Percentiles rank a stretch among this genome's conserved stretches.
Evolutionary conservation across 1,140 invertebrate species (phyloP).

Genomic region (Teleogryllus occipitalis): DNA sequence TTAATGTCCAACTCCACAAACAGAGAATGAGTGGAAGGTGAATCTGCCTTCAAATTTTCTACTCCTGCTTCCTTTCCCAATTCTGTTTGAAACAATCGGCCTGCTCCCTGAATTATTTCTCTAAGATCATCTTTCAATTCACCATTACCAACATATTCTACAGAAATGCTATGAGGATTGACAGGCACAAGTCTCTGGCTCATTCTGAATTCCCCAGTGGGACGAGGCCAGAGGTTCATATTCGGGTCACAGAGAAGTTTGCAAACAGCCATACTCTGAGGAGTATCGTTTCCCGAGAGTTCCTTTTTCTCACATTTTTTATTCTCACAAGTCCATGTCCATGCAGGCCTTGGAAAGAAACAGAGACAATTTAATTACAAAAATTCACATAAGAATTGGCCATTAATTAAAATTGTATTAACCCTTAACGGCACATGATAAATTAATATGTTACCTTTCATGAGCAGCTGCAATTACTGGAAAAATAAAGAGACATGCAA

Average conservation of each 20-base stretch:
- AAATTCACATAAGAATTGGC: not conserved
- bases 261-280: conserved; percentile 14
- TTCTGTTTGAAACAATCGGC: not conserved
- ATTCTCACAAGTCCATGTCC: conserved; percentile 20
- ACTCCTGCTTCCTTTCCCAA: not conserved
- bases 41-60: not conserved
- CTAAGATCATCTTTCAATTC: not conserved
- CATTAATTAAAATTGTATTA: too few species aligned
- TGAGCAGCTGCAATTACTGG: too few species aligned
- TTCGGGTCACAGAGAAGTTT: conserved; percentile 14
- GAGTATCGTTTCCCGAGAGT: not conserved
- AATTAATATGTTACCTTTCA: too few species aligned
- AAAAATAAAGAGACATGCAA: too few species aligned
- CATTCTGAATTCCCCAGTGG: conserved; percentile 25
- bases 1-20: not conserved
- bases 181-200: conserved; percentile 5
- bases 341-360: not conserved
- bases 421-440: too few species aligned
- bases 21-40: not conserved
- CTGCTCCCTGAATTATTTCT: not conserved
- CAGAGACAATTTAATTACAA: not conserved
- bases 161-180: conserved; percentile 10
- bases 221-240: conserved; percentile 28
- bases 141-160: not conserved
- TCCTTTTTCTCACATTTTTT: conserved; percentile 12